Base-by-base conservation (phyloP, 1,140 invertebrate species). In the Mizuhopecten yessoensis region DNA sequence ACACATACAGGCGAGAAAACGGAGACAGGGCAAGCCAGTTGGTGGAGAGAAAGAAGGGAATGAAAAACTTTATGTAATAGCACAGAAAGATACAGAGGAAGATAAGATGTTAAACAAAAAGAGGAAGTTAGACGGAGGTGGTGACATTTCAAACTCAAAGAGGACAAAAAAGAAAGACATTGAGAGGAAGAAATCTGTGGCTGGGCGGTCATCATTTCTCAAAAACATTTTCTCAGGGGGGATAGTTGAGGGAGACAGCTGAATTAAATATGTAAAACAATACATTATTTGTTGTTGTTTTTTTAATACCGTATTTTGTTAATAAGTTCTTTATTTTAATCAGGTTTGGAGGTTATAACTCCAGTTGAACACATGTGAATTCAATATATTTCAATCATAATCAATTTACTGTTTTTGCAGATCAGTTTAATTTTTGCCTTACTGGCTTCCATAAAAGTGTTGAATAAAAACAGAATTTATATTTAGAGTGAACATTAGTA, bases 61-160 rank as follows among this genome's bases (percentile, higher is more conserved):
- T 86, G 90, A 90, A n/a, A 93, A 90, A 88, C 45, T 57, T 23
- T 93, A 92, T 92, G 88, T 89, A 7, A 86, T 95, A n/a, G 93
- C 88, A 87, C 93, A 94, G 75, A 94, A 93, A 91, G 92, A 95
- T 1, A 96, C 95, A 36, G 95, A 96, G 86, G 95, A 96, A 15
- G 95, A 96, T 89, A 94, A 95, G 45, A 9, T 95, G 23, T 36
- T 90, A 29, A 94, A 91, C 39, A 93, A 94, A 42, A 88, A 86
- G 42, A 93, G 93, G 92, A 86, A 89, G 34, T 39, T 88, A 88
- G 57, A 29, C 36, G 88, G 34, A 13, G 49, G 9, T 33, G 86
- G 89, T 86, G 92, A 92, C 39, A 34, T 75, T 20, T 45, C 86
- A 57, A 29, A n/a, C 86, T 39, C 87, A 90, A 45, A 88, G 29